Conservation (phyloP, 2,113 vertebrate species). For the Choloepus hoffmanni region DNA sequence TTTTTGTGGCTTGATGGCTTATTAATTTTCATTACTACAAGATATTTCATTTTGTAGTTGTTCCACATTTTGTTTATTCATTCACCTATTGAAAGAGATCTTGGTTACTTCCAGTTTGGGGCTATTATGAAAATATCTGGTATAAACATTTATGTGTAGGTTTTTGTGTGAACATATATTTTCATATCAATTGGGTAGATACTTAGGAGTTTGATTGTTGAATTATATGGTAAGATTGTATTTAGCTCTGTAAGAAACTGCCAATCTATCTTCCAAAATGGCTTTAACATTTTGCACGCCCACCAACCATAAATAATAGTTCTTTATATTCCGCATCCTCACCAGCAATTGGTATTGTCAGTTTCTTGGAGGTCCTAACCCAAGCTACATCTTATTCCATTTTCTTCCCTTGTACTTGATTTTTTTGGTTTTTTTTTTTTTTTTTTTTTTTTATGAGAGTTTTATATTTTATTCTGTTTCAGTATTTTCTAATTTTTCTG, state of each 20-base stretch:
- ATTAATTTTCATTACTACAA: not conserved
- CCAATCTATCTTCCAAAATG: not conserved
- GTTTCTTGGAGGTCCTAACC: not conserved
- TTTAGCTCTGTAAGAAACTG: not conserved
- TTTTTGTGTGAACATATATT: not conserved
- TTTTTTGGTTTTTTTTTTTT: no score
- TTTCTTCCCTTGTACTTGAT: not conserved
- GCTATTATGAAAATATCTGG: not conserved
- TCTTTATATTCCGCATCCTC: not conserved
- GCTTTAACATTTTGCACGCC: not conserved
- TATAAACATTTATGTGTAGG: not conserved
- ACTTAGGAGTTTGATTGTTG: not conserved
- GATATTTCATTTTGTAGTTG: not conserved
- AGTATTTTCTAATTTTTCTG: no score
- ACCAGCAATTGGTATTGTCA: not conserved
- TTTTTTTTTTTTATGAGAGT: no score
- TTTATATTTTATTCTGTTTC: no score
- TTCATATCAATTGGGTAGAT: not conserved
- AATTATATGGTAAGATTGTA: not conserved
- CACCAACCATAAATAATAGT: not conserved
- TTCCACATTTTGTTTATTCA: not conserved
- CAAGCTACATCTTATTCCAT: not conserved
- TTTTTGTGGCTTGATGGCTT: not conserved
- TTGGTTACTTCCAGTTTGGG: not conserved
- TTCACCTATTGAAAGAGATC: not conserved